These are phyloP conservation scores for Byasa hedistus DNA, from an alignment of 2,888 invertebrate species.

Conservation along the genomic window DNA sequence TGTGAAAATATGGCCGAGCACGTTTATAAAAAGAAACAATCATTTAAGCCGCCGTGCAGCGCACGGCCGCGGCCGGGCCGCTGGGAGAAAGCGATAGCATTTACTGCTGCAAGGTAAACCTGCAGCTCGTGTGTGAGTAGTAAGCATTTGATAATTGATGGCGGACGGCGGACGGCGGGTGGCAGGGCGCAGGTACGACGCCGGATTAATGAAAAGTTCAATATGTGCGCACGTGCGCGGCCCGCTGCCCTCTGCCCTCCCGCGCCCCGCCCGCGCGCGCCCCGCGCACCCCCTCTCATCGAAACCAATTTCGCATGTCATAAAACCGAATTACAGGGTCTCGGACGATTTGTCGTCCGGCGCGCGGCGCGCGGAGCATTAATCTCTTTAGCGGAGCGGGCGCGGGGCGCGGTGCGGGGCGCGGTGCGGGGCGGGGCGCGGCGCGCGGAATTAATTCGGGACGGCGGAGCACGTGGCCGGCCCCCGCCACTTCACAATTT, in stretches of 20 bases:
- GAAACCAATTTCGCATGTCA: slow-evolving; percentile 78
- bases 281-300: slow-evolving; percentile 62
- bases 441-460: slow-evolving; percentile 36
- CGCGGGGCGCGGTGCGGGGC: too few species aligned
- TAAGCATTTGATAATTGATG: too few species aligned
- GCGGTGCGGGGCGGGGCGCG: slow-evolving; percentile 13
- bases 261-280: too few species aligned
- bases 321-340: slow-evolving; percentile 70
- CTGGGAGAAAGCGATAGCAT: too few species aligned
- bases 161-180: neutral
- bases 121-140: too few species aligned
- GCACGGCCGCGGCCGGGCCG: too few species aligned
- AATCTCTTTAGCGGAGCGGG: slow-evolving; percentile 33
- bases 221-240: slow-evolving; percentile 28
- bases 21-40: too few species aligned
- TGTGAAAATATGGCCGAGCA: too few species aligned
- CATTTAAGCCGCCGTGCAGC: too few species aligned
- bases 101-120: too few species aligned
- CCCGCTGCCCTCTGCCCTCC: neutral
- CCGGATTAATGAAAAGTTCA: slow-evolving; percentile 28
- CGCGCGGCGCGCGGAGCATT: slow-evolving; percentile 30
- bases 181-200: neutral
- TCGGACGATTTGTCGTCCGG: slow-evolving; percentile 43
- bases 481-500: slow-evolving; percentile 13
- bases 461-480: slow-evolving; percentile 38